Base-by-base conservation (phyloP, 2,888 invertebrate genomes). In the Diabrotica balteata region DNA sequence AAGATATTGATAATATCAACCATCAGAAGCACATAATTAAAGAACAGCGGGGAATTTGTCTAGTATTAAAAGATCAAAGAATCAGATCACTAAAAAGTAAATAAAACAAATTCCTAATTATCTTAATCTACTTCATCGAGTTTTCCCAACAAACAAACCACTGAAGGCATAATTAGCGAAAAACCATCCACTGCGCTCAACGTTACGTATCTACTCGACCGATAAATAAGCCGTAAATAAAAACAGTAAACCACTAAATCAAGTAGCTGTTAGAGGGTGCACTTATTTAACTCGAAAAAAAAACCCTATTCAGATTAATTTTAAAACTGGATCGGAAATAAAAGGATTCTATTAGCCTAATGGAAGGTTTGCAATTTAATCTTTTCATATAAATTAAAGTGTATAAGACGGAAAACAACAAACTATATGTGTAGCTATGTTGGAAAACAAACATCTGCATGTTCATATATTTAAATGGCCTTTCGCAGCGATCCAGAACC, bases 331-430 rank as follows among this genome's bases (percentile, higher is more conserved):
- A 54, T n/a, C 42, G 11, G 43, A 54, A 54, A 54, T 43, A 54
- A 54, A 43, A 54, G 54, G 54, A 54, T 54, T 54, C 54, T 43
- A 54, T 54, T 54, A 54, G 54, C 3, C n/a, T 54, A 54, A 54
- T 54, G 54, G 54, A 54, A 54, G 54, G 42, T 54, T 42, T 43
- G 8, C 54, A n/a, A 43, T 54, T 54, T 43, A 51, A 54, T 43
- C 54, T 43, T 10, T 54, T 54, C 42, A 54, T 43, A 54, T 54
- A 54, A 54, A 54, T 54, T 54, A 42, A 43, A 7, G 43, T 53
- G 53, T 43, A 43, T 8, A n/a, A 42, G 53, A 43, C 10, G 11
- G 43, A 42, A 42, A 52, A 42, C 9, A 53, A 32, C 51, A 22
- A 51, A 51, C 51, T 9, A 8, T 53, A n/a, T 43, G 43, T 8